phyloP scores from a whole-genome alignment of 2,888 invertebrate genomes.

The Candidula unifasciata region DNA sequence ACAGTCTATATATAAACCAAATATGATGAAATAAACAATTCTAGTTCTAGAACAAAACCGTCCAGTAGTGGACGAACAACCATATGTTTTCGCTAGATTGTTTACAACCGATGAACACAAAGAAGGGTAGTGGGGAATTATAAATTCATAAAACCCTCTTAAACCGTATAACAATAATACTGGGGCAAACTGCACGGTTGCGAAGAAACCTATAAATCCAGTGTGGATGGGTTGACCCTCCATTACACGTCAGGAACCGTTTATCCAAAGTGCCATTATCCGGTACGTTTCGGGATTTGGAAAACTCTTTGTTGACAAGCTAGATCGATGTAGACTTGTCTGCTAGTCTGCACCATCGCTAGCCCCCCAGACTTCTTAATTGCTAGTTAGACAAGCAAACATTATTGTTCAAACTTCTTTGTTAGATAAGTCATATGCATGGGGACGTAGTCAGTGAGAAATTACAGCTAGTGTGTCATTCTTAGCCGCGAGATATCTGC shows the following conservation, averaged over 20 bases:
- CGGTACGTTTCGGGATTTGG: not conserved
- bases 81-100: too few relatives aligned
- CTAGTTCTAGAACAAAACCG: too few relatives aligned
- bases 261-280: conserved; percentile 12
- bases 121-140: too few relatives aligned
- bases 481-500: not conserved
- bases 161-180: too few relatives aligned
- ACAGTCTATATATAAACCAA: too few relatives aligned
- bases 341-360: conserved; percentile 34
- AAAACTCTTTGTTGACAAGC: conserved; percentile 16
- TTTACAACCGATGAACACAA: too few relatives aligned
- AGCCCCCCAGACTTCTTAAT: conserved; percentile 23
- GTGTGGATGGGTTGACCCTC: too few relatives aligned
- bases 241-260: not conserved
- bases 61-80: too few relatives aligned
- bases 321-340: conserved; percentile 34
- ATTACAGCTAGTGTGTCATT: conserved; percentile 24
- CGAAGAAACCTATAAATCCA: too few relatives aligned
- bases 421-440: conserved; percentile 39
- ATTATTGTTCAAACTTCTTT: conserved; percentile 29
- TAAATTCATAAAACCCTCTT: too few relatives aligned
- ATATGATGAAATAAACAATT: too few relatives aligned
- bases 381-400: conserved; percentile 40
- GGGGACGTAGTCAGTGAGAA: conserved; percentile 3
- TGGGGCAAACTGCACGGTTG: too few relatives aligned